A percentile compares a stretch with the other conserved stretches of the same genome.
Evolutionary conservation across 2,797 vertebrate species (phyloP).

Genomic region (Bufotes viridis): DNA sequence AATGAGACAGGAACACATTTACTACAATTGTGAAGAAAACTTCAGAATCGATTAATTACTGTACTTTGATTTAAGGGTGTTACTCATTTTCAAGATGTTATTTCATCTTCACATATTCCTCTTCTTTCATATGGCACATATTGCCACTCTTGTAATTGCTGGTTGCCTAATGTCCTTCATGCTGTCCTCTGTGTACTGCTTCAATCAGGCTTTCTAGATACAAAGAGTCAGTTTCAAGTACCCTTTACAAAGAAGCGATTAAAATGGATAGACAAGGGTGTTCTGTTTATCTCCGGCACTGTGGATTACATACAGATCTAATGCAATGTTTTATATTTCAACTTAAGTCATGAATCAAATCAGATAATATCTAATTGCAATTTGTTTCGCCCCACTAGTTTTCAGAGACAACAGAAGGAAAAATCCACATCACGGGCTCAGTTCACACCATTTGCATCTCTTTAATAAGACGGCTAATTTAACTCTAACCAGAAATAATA

Average conservation of each 20-base stretch:
- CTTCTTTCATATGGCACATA: not conserved
- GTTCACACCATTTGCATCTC: conserved; percentile 73
- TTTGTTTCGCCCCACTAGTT: conserved; percentile 69
- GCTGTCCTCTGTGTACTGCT: conserved; percentile 42
- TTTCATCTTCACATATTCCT: not conserved
- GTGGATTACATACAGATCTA: conserved; percentile 66
- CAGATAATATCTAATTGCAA: conserved; percentile 75
- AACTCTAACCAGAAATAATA: conserved; percentile 71
- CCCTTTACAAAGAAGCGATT: conserved; percentile 38
- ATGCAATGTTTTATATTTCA: conserved; percentile 68
- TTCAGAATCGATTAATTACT: not conserved
- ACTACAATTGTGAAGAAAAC: not conserved
- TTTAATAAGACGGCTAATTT: conserved; percentile 75
- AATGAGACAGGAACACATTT: not conserved
- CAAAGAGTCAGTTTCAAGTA: conserved; percentile 41
- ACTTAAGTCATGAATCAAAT: conserved; percentile 71
- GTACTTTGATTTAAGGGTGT: not conserved
- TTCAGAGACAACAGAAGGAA: conserved; percentile 71
- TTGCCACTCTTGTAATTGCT: conserved; percentile 10
- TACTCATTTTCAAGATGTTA: conserved; percentile 5
- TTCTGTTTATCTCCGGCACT: conserved; percentile 48
- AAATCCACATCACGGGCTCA: conserved; percentile 69
- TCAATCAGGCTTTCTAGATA: conserved; percentile 35
- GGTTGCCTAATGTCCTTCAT: conserved; percentile 53
- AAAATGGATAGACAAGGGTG: conserved; percentile 35